phyloP scores from a whole-genome alignment of 2,113 vertebrate species.

The Chrysemys picta region DNA sequence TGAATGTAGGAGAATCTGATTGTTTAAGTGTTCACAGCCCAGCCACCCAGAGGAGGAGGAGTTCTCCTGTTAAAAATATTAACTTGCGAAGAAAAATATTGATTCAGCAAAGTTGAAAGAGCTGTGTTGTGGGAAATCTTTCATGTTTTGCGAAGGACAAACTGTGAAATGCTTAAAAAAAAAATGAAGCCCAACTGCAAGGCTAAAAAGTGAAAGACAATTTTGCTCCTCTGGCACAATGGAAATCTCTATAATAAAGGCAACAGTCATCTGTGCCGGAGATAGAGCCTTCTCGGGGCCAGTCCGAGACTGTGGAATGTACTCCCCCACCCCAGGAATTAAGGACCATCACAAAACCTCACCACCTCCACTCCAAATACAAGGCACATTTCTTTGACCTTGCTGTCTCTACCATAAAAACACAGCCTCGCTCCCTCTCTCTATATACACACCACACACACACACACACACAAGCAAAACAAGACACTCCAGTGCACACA shows the following conservation, averaged over 20 bases:
- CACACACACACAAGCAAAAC: neutral
- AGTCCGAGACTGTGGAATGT: neutral
- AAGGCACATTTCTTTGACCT: too few relatives aligned
- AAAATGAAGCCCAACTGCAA: neutral
- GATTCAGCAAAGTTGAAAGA: neutral
- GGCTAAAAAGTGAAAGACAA: neutral
- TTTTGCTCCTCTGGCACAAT: neutral
- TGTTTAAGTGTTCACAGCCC: neutral
- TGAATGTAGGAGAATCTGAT: neutral
- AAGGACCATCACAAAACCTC: neutral
- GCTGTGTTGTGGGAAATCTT: neutral
- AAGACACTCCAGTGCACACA: neutral
- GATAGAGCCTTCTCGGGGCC: too few relatives aligned
- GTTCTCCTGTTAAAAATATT: neutral
- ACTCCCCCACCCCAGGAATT: neutral
- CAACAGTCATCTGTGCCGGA: neutral
- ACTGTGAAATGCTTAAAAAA: accelerated
- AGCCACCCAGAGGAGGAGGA: neutral
- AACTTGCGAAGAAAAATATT: neutral
- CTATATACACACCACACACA: too few relatives aligned
- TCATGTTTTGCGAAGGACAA: neutral
- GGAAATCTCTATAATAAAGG: neutral
- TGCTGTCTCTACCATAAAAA: too few relatives aligned
- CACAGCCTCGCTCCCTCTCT: too few relatives aligned
- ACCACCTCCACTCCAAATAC: too few relatives aligned